Conservation (phyloP, 92 coral and sea anemone species). For the Phenganax marumi region DNA sequence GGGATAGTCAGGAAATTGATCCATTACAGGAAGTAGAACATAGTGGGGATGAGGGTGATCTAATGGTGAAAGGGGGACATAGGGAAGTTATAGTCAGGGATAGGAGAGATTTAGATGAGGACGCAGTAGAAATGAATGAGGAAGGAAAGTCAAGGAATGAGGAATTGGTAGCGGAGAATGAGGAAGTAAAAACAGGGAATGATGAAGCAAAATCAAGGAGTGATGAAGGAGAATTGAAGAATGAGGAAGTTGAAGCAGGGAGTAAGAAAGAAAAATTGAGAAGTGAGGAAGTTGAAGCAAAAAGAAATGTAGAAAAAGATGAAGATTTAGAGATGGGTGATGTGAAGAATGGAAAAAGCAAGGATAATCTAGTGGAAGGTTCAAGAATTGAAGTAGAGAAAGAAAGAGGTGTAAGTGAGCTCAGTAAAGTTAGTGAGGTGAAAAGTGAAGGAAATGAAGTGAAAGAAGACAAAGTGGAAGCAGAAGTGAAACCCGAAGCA, state of each 20-base stretch:
- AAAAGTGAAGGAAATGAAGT: constrained; percentile 35
- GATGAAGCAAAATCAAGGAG: constrained; percentile 10
- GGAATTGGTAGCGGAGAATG: constrained; percentile 80
- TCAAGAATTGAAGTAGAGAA: constrained; percentile 67
- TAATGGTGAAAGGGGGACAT: not conserved
- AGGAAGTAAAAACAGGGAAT: constrained; percentile 75
- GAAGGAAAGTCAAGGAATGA: not conserved
- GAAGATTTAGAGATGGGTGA: constrained; percentile 65
- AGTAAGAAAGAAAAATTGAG: not conserved
- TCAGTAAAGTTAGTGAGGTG: constrained; percentile 37
- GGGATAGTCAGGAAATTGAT: constrained; percentile 6
- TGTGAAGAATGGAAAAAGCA: constrained; percentile 62
- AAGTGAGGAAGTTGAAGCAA: constrained; percentile 74
- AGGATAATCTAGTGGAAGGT: constrained; percentile 67
- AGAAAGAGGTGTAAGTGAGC: constrained; percentile 62
- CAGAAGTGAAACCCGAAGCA: constrained; percentile 57
- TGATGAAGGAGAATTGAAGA: not conserved
- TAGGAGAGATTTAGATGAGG: not conserved
- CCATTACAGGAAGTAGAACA: constrained; percentile 8
- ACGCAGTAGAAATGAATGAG: not conserved
- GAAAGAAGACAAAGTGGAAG: constrained; percentile 42
- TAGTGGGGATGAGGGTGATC: constrained; percentile 2
- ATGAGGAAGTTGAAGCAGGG: not conserved
- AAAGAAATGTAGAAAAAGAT: constrained; percentile 76
- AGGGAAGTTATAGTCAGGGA: not conserved